Conservation (phyloP, 1,140 invertebrate species). For the Leucophenga varia region DNA sequence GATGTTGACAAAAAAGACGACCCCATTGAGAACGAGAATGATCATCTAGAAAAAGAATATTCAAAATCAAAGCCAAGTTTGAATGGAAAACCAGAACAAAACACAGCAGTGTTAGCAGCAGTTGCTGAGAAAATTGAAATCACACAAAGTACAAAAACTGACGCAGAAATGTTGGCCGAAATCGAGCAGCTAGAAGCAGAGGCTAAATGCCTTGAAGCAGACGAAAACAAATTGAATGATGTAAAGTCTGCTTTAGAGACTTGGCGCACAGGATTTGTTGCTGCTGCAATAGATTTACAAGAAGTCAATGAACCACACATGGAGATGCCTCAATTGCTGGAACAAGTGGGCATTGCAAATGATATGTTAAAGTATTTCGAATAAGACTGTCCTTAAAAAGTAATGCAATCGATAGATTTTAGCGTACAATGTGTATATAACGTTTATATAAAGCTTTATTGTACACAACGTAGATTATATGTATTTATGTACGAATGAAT, state of each 20-base stretch:
- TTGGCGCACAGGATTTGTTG: conserved; percentile 31
- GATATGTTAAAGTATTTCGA: conserved; percentile 36
- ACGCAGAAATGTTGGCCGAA: background rate
- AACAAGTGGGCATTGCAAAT: conserved; percentile 25
- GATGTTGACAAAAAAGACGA: too few species aligned
- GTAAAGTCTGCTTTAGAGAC: conserved; percentile 27
- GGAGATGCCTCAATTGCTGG: conserved; percentile 16
- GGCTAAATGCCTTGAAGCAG: background rate
- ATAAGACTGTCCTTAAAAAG: too few species aligned
- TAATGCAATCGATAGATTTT: background rate
- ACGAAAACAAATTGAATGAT: conserved; percentile 17
- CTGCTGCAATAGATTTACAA: conserved; percentile 32
- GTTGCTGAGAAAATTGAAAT: too few species aligned
- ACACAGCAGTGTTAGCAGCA: too few species aligned
- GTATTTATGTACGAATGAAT: too few species aligned
- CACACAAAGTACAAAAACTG: conserved; percentile 1
- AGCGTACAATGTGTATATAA: background rate
- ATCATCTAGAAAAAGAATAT: too few species aligned
- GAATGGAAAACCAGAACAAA: too few species aligned
- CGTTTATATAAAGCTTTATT: background rate
- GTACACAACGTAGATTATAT: too few species aligned
- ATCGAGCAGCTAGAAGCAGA: background rate
- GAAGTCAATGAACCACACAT: conserved; percentile 12
- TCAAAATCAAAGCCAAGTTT: too few species aligned
- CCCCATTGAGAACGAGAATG: too few species aligned